A percentile compares a stretch with the other conserved stretches of the same genome.
Evolutionary conservation across 2,888 invertebrate species (phyloP).

Genomic region (Cerceris ruficornis): DNA sequence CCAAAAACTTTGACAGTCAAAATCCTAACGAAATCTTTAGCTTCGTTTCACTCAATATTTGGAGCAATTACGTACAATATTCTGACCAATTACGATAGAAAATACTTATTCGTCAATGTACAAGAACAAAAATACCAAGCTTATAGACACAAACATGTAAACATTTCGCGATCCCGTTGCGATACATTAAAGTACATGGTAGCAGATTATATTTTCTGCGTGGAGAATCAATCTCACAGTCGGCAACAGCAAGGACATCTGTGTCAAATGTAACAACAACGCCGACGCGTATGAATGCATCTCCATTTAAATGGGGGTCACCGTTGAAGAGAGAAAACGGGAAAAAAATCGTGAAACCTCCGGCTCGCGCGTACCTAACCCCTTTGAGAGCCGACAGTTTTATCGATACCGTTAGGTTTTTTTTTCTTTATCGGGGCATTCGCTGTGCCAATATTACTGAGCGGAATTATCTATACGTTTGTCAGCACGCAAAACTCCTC

Average conservation of each 20-base stretch:
- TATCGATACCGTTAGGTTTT: neutral
- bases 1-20: no score
- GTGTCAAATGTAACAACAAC: slow-evolving; percentile 21
- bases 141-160: no score
- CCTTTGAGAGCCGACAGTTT: neutral
- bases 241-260: slow-evolving; percentile 17
- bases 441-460: neutral
- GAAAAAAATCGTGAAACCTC: slow-evolving; percentile 24
- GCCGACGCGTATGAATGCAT: neutral
- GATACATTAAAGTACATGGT: neutral
- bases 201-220: slow-evolving; percentile 17
- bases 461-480: neutral
- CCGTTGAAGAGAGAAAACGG: slow-evolving; percentile 16
- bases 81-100: no score
- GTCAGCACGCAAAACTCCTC: neutral
- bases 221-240: slow-evolving; percentile 25
- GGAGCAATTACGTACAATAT: no score
- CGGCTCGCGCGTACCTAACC: neutral
- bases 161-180: no score
- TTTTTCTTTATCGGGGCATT: neutral
- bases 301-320: slow-evolving; percentile 16
- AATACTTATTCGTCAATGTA: no score
- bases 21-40: no score
- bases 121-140: no score
- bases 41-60: no score